Conservation (phyloP, 2,113 vertebrate species). For the Cottus gobio region DNA sequence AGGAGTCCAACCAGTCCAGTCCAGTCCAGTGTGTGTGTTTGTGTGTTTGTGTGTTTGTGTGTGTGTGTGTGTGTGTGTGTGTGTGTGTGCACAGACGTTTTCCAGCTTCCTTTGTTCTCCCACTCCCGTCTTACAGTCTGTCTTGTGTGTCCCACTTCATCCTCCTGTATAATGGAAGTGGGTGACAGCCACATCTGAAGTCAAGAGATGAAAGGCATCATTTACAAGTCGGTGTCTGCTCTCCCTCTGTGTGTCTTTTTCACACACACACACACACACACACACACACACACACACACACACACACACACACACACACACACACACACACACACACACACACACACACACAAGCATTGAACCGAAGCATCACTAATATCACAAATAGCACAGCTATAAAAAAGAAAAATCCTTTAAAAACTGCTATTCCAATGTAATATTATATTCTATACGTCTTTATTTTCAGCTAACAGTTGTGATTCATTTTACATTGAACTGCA, state of each 20-base stretch:
- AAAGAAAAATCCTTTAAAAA: not conserved
- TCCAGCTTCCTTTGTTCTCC: slow-evolving; percentile 71
- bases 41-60: slow-evolving; percentile 14
- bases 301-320: slow-evolving; percentile 15
- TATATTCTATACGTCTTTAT: not conserved
- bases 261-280: not conserved
- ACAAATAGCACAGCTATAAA: not conserved
- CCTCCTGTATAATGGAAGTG: slow-evolving; percentile 71
- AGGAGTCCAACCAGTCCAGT: slow-evolving; percentile 15
- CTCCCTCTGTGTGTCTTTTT: slow-evolving; percentile 45
- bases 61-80: slow-evolving; percentile 23
- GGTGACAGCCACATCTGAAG: slow-evolving; percentile 79
- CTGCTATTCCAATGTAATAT: not conserved
- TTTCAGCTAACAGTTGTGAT: not conserved
- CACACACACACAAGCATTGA: slow-evolving; percentile 12
- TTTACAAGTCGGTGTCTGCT: slow-evolving; percentile 75
- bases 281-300: slow-evolving; percentile 3
- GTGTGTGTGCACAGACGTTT: not conserved
- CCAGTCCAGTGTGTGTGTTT: slow-evolving; percentile 18
- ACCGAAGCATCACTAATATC: not conserved
- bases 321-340: slow-evolving; percentile 10
- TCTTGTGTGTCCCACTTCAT: slow-evolving; percentile 73
- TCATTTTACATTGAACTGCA: not conserved
- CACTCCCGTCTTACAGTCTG: slow-evolving; percentile 62
- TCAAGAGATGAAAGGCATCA: slow-evolving; percentile 81